Percentiles rank a stretch among this genome's conserved stretches.
These are phyloP conservation scores for Amphiura filiformis DNA, from an alignment of 35 echinoderm and acorn worm species.

Conservation along the genomic window DNA sequence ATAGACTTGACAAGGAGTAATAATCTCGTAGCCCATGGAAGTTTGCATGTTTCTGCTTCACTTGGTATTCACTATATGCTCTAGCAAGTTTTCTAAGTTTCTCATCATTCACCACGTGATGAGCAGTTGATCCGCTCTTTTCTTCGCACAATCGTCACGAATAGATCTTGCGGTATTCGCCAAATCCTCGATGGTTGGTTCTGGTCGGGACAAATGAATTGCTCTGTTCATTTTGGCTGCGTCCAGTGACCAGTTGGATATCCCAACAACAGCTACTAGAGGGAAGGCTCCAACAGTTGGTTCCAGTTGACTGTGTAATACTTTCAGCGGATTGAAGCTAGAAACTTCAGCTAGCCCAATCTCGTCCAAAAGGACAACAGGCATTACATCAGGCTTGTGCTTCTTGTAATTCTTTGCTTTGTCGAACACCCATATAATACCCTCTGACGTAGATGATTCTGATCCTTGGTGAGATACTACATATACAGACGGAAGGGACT, in stretches of 20 bases:
- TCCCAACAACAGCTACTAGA: slow-evolving; percentile 39
- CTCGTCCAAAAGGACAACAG: slow-evolving; percentile 52
- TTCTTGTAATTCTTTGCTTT: slow-evolving; percentile 49
- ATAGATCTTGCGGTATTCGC: slow-evolving; percentile 36
- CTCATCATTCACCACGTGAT: not conserved
- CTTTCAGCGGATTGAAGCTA: slow-evolving; percentile 30
- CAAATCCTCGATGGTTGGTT: slow-evolving; percentile 31
- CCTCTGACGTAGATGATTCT: slow-evolving; percentile 46
- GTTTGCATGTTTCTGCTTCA: not conserved
- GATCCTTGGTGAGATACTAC: slow-evolving; percentile 46
- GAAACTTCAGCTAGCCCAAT: slow-evolving; percentile 47
- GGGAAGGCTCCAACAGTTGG: slow-evolving; percentile 28
- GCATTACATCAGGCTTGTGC: slow-evolving; percentile 30
- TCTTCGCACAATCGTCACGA: slow-evolving; percentile 14
- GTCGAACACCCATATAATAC: slow-evolving; percentile 46
- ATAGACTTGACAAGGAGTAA: slow-evolving; percentile 32
- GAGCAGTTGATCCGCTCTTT: not conserved
- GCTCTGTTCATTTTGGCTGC: slow-evolving; percentile 56
- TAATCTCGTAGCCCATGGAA: slow-evolving; percentile 42
- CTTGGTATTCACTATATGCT: slow-evolving; percentile 18
- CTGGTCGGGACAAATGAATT: slow-evolving; percentile 37
- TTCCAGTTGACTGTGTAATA: slow-evolving; percentile 28
- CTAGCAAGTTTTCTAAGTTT: slow-evolving; percentile 12
- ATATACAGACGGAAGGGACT: slow-evolving; percentile 22
- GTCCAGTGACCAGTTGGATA: slow-evolving; percentile 56